Base-by-base conservation (phyloP, 2,888 invertebrate genomes). In the Hydrotaea diabolus region DNA sequence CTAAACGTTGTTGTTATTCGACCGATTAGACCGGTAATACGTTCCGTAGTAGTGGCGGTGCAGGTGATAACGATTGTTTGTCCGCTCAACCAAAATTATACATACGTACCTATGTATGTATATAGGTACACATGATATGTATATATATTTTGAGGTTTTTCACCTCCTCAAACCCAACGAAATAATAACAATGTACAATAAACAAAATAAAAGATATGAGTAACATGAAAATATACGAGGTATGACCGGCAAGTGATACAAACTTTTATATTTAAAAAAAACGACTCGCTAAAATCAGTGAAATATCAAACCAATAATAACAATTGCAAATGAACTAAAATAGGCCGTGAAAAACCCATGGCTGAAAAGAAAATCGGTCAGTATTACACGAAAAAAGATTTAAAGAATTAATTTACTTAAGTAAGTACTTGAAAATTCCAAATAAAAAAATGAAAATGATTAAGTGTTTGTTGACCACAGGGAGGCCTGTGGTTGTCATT, bases 1-100 rank as follows among this genome's bases (percentile, higher is more conserved):
- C 69, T 49, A n/a, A 31, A 69, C 49, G n/a, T 76, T 62, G 53
- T 72, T 71, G 57, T 59, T 77, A 15, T 71, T 69, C 2, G 69
- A 46, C 46, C 46, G 46, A 69, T 69, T 69, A 46, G 46, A n/a
- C n/a, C n/a, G 43, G 46, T 69, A 43, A 46, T 46, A 43, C 69
- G 19, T 2, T 2, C 66, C 19, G 19, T 19, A 15, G 36, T 11
- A 19, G 43, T 69, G 23, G 17, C 46, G 23, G 46, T 69, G 69
- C 46, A 69, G 69, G 46, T 69, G 69, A 69, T 69, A 69, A 69
- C 21, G 13, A 46, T 15, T 46, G 2, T 31, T 7, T 13, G n/a
- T 23, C 13, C 66, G 17, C 62, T 15, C 26, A 36, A 13, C 69
- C 23, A 46, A 69, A 69, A 19, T 19, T 2, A 39, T 8, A 39